These are phyloP conservation scores for Spinibarbus caldwelli DNA, from an alignment of 2,797 vertebrate species.

Conservation along the genomic window DNA sequence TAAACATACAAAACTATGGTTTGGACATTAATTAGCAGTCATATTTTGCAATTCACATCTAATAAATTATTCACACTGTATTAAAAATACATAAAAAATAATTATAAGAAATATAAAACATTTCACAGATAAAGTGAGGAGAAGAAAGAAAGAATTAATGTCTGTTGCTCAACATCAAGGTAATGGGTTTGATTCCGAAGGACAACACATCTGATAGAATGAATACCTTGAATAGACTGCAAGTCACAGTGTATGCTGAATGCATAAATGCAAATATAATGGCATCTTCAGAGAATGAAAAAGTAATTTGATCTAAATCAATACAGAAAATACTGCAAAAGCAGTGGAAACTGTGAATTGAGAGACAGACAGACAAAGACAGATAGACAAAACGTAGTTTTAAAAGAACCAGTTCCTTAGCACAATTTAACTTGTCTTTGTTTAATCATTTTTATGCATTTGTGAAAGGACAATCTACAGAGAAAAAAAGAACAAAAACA, in stretches of 20 bases:
- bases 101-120: too few relatives aligned
- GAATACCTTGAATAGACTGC: background rate
- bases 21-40: background rate
- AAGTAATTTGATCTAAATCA: background rate
- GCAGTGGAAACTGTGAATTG: background rate
- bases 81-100: too few relatives aligned
- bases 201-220: too few relatives aligned
- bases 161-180: background rate
- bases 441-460: background rate
- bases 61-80: too few relatives aligned
- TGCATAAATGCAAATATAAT: background rate
- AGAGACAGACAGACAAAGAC: background rate
- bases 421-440: background rate
- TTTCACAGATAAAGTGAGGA: too few relatives aligned
- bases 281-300: background rate
- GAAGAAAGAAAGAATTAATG: too few relatives aligned
- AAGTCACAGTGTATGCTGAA: background rate
- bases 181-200: background rate
- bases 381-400: background rate
- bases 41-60: too few relatives aligned
- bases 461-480: background rate
- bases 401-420: background rate
- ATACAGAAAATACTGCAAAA: background rate
- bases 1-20: background rate
- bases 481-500: background rate